Conservation (phyloP, 2,797 vertebrate species). For the Periophthalmus magnuspinnatus region DNA sequence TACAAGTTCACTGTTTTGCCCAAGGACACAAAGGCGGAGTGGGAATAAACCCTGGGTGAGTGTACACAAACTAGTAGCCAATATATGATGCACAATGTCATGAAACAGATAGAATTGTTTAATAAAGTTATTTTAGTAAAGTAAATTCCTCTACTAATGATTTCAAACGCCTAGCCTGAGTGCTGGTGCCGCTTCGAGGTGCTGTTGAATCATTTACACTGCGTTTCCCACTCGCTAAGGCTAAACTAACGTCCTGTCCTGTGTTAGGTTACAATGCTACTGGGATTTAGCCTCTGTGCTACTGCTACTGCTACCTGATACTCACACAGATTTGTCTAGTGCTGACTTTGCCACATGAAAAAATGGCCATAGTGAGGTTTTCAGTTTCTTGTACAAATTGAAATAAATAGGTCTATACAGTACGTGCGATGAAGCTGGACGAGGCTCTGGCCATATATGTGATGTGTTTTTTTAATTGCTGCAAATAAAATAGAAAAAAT, state of each 20-base stretch:
- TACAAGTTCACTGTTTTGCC: not conserved
- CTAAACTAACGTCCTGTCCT: slow-evolving; percentile 26
- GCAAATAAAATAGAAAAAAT: too few relatives aligned
- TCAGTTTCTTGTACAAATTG: not conserved
- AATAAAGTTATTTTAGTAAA: not conserved
- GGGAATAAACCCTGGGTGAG: too few relatives aligned
- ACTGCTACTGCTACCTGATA: slow-evolving; percentile 37
- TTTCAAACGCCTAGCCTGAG: slow-evolving; percentile 24
- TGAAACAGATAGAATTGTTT: not conserved
- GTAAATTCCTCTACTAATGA: slow-evolving; percentile 10
- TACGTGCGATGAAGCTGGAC: not conserved
- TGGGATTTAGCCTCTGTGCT: slow-evolving; percentile 47
- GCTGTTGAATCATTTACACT: slow-evolving; percentile 71
- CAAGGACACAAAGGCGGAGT: too few relatives aligned
- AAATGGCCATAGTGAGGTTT: slow-evolving; percentile 7
- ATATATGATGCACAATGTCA: not conserved
- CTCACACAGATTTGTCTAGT: slow-evolving; percentile 39
- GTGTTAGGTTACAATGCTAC: slow-evolving; percentile 53
- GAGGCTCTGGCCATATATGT: not conserved
- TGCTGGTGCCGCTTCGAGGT: slow-evolving; percentile 67
- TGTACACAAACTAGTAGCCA: not conserved
- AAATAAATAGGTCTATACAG: not conserved
- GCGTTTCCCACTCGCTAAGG: slow-evolving; percentile 28
- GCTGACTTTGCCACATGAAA: slow-evolving; percentile 15
- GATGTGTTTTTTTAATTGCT: too few relatives aligned